phyloP scores from a whole-genome alignment of 2,888 invertebrate species.

The Lymantria monacha region DNA sequence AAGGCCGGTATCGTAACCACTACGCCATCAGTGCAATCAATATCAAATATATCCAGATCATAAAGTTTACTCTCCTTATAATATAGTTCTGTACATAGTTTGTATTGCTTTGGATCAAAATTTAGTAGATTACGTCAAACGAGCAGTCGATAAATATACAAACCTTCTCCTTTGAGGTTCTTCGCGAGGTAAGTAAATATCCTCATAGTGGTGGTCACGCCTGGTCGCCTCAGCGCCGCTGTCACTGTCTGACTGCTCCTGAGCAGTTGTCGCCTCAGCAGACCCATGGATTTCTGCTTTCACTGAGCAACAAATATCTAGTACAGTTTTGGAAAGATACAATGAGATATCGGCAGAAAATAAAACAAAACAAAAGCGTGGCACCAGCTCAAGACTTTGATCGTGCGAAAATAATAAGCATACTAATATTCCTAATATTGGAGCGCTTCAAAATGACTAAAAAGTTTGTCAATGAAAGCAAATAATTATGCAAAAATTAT shows the following conservation, averaged over 20 bases:
- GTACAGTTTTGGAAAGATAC: neutral
- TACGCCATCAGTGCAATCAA: too few relatives aligned
- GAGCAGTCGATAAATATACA: neutral
- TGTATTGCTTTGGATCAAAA: too few relatives aligned
- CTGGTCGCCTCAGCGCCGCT: conserved; percentile 69
- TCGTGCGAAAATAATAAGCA: neutral
- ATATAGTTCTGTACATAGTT: too few relatives aligned
- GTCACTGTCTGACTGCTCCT: conserved; percentile 70
- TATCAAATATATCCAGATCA: too few relatives aligned
- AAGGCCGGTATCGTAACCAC: too few relatives aligned
- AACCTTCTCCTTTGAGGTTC: conserved; percentile 69
- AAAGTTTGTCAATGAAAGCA: too few relatives aligned
- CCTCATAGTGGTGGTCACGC: conserved; percentile 88
- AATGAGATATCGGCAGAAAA: neutral
- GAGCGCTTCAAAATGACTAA: too few relatives aligned
- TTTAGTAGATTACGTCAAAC: too few relatives aligned
- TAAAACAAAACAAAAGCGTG: neutral
- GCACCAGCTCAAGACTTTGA: neutral
- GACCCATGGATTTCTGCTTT: conserved; percentile 94
- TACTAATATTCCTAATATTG: neutral
- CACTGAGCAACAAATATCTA: conserved; percentile 72
- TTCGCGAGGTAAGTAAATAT: conserved; percentile 88
- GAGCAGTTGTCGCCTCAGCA: conserved; percentile 56
- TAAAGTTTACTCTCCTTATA: too few relatives aligned
- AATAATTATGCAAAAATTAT: too few relatives aligned